Conservation (phyloP, 2,888 invertebrate species). For the Acheta domesticus region DNA sequence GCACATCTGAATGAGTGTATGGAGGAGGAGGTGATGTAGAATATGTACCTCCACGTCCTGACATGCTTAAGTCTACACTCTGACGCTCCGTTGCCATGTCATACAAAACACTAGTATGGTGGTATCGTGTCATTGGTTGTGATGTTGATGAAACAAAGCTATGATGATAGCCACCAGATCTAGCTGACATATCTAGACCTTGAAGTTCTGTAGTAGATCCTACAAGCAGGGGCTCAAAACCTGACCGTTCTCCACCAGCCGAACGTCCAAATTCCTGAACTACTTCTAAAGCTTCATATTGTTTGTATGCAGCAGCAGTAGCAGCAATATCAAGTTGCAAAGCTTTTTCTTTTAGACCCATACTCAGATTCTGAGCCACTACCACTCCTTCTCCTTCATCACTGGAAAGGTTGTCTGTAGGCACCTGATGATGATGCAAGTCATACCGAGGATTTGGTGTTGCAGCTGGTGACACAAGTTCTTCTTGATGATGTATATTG, state of each 20-base stretch:
- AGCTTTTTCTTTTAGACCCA: constrained; percentile 56
- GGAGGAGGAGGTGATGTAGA: constrained; percentile 50
- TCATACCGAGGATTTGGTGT: constrained; percentile 55
- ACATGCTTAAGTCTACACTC: constrained; percentile 58
- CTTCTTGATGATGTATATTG: constrained; percentile 50
- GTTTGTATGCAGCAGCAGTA: constrained; percentile 52
- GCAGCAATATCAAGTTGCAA: constrained; percentile 51
- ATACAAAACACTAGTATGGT: constrained; percentile 53
- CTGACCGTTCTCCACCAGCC: constrained; percentile 44
- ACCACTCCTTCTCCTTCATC: constrained; percentile 52
- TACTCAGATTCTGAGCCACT: constrained; percentile 56
- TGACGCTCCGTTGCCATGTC: constrained; percentile 57
- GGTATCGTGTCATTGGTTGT: constrained; percentile 50
- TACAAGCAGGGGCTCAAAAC: constrained; percentile 53
- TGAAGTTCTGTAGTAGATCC: constrained; percentile 54
- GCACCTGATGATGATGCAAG: constrained; percentile 48
- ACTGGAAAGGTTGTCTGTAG: constrained; percentile 57
- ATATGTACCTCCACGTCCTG: constrained; percentile 41
- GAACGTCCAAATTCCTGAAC: constrained; percentile 44
- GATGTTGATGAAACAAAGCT: constrained; percentile 41
- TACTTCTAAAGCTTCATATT: constrained; percentile 53
- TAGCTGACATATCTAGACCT: constrained; percentile 64
- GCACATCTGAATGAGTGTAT: constrained; percentile 57
- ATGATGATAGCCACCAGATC: constrained; percentile 55
- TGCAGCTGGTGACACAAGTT: constrained; percentile 55